Percentiles rank a stretch among this genome's conserved stretches.
phyloP scores from a whole-genome alignment of 2,113 vertebrate genomes.

The Ptychochromis oligacanthus region DNA sequence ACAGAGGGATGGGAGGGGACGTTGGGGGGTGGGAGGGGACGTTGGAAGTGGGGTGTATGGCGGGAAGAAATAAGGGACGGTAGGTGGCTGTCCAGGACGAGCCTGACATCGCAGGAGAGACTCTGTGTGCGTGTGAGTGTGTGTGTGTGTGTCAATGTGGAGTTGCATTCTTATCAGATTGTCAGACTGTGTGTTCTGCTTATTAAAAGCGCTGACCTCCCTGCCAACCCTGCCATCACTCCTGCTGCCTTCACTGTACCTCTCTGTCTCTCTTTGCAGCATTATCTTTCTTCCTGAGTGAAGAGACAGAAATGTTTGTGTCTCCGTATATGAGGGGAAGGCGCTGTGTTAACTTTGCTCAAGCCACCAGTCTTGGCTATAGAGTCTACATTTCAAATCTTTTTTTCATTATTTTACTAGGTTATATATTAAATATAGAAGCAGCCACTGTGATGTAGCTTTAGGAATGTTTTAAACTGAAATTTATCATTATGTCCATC shows the following conservation, averaged over 20 bases:
- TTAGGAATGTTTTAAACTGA: background rate
- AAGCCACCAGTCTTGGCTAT: background rate
- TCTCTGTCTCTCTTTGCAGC: background rate
- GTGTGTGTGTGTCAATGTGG: constrained; percentile 76
- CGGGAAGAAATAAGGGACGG: constrained; percentile 46
- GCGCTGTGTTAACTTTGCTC: background rate
- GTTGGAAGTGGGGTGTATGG: background rate
- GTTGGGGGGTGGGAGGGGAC: background rate
- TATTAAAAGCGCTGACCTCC: constrained; percentile 78
- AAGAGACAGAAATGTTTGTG: constrained; percentile 38
- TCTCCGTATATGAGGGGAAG: background rate
- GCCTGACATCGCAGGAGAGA: constrained; percentile 64
- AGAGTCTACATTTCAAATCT: background rate
- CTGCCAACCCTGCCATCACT: background rate
- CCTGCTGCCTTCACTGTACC: background rate
- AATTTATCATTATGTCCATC: background rate
- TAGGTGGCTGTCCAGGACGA: constrained; percentile 72
- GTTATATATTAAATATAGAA: background rate
- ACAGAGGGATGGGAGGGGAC: constrained; percentile 75
- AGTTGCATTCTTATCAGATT: constrained; percentile 85
- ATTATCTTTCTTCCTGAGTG: constrained; percentile 14
- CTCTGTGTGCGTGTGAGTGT: constrained; percentile 59
- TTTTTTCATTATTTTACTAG: background rate
- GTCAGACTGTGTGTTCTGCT: constrained; percentile 82
- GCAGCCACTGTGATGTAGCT: background rate